Conservation (phyloP, 2,797 vertebrate species). For the Sciaenops ocellatus region DNA sequence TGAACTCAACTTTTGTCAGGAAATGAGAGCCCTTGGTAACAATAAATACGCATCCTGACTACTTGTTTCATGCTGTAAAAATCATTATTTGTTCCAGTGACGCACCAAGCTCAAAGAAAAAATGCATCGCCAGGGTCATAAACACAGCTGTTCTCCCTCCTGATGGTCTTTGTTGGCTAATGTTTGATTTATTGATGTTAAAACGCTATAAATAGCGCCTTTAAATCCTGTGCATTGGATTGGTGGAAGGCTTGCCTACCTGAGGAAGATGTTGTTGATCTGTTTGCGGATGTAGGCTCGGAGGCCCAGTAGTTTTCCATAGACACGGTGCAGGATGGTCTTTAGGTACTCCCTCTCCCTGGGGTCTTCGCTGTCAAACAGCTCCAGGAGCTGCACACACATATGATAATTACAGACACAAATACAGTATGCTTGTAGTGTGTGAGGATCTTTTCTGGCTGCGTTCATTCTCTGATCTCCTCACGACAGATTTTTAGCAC, state of each 20-base stretch:
- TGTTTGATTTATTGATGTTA: slow-evolving; percentile 37
- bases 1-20: not conserved
- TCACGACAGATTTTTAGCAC: slow-evolving; percentile 8
- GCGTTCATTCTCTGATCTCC: not conserved
- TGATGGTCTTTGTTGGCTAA: slow-evolving; percentile 16
- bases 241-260: slow-evolving; percentile 72
- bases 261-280: slow-evolving; percentile 96
- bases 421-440: slow-evolving; percentile 6
- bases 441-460: not conserved
- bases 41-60: not conserved
- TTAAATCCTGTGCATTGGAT: slow-evolving; percentile 18
- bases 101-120: not conserved
- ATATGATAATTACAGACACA: slow-evolving; percentile 35
- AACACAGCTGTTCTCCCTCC: not conserved
- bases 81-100: slow-evolving; percentile 1
- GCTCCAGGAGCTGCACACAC: slow-evolving; percentile 88
- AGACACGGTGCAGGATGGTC: slow-evolving; percentile 95
- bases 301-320: slow-evolving; percentile 94
- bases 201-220: slow-evolving; percentile 21
- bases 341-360: slow-evolving; percentile 95
- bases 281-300: slow-evolving; percentile 96
- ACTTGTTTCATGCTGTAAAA: not conserved
- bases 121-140: not conserved
- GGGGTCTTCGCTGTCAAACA: slow-evolving; percentile 95
- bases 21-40: no score